phyloP scores from a whole-genome alignment of 2,888 invertebrate genomes.

The Xiphydria camelus region DNA sequence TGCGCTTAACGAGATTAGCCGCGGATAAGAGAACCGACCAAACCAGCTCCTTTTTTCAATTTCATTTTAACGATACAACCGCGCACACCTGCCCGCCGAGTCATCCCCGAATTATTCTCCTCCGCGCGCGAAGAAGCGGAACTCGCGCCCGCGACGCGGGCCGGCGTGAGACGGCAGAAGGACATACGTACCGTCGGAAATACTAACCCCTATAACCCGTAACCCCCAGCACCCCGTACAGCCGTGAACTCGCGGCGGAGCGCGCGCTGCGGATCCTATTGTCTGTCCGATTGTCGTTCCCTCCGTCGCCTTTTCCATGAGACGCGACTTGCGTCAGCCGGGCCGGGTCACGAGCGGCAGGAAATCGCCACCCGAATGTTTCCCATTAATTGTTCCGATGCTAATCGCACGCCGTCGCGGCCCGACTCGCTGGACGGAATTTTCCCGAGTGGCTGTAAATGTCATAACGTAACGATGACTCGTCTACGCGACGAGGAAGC shows the following conservation, averaged over 20 bases:
- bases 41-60: too few species aligned
- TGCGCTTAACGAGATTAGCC: too few species aligned
- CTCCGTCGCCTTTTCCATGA: conserved; percentile 41
- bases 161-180: not conserved
- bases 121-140: too few species aligned
- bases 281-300: conserved; percentile 28
- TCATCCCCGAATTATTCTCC: too few species aligned
- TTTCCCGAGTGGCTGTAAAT: too few species aligned
- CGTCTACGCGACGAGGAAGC: too few species aligned
- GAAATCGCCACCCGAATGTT: conserved; percentile 53
- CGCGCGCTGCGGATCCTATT: conserved; percentile 25
- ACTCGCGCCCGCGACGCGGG: too few species aligned
- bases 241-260: conserved; percentile 46
- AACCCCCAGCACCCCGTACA: conserved; percentile 38
- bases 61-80: too few species aligned
- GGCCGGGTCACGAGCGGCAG: conserved; percentile 50
- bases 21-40: too few species aligned
- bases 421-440: too few species aligned
- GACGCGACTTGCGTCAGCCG: conserved; percentile 47
- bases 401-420: conserved; percentile 33
- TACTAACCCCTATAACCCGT: conserved; percentile 41
- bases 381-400: conserved; percentile 55
- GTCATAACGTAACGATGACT: too few species aligned
- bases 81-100: too few species aligned
- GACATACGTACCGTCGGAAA: conserved; percentile 36